Percentiles rank a stretch among this genome's conserved stretches.
These are phyloP conservation scores for Strix uralensis DNA, from an alignment of 2,113 vertebrate genomes.

Conservation along the genomic window DNA sequence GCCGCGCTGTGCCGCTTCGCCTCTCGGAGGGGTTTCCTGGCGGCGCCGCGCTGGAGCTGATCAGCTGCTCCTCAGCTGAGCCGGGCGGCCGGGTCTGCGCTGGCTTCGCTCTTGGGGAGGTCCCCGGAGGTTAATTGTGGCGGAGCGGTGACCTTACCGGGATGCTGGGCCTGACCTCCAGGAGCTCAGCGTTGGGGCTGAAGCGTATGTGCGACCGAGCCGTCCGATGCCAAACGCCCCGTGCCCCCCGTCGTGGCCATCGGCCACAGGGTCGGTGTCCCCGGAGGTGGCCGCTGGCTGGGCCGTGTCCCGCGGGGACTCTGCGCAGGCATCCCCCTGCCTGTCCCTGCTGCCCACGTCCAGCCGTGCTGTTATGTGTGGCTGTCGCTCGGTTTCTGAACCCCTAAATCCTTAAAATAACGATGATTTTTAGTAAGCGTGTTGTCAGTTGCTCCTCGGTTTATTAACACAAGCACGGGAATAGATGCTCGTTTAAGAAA, in stretches of 20 bases:
- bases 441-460: neutral
- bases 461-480: neutral
- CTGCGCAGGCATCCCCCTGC: neutral
- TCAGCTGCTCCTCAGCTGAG: neutral
- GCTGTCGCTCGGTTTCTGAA: neutral
- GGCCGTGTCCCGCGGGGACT: neutral
- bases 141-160: neutral
- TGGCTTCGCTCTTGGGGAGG: neutral
- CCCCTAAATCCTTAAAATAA: neutral
- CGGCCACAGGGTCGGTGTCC: no score
- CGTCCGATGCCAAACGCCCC: fast-evolving
- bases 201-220: neutral
- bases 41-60: neutral
- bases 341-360: neutral
- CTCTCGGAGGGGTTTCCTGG: neutral
- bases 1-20: neutral
- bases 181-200: neutral
- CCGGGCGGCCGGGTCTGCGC: neutral
- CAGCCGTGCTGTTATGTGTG: neutral
- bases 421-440: neutral
- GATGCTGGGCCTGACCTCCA: neutral
- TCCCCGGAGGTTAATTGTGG: neutral
- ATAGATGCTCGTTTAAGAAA: neutral
- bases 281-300: neutral
- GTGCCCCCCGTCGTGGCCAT: neutral